Percentiles rank a stretch among this genome's conserved stretches.
These are phyloP conservation scores for Ips nitidus DNA, from an alignment of 1,140 invertebrate species.

Conservation along the genomic window DNA sequence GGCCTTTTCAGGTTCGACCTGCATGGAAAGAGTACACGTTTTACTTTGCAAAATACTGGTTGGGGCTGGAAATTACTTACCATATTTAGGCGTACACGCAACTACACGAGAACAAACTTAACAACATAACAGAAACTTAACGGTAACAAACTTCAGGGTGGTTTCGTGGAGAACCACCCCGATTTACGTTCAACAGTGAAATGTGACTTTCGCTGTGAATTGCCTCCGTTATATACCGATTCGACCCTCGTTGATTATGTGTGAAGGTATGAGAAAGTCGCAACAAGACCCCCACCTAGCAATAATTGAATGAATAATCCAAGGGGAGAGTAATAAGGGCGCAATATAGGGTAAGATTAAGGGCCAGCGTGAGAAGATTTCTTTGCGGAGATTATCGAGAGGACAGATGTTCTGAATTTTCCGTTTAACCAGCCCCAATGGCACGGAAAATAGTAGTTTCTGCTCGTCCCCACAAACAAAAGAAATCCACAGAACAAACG, in stretches of 20 bases:
- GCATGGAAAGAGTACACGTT: no score
- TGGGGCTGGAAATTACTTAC: no score
- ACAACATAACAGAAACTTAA: constrained; percentile 39
- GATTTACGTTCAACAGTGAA: neutral
- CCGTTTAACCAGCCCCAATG: neutral
- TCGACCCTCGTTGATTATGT: constrained; percentile 16
- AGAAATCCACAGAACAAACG: no score
- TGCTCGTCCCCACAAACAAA: no score
- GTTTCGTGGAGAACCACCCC: constrained; percentile 4
- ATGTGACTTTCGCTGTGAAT: neutral
- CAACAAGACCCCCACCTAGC: constrained; percentile 15
- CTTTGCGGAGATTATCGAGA: neutral
- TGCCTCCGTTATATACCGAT: constrained; percentile 21
- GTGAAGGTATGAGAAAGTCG: constrained; percentile 29
- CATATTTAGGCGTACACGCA: no score
- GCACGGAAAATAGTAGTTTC: no score
- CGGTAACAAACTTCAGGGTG: constrained; percentile 20
- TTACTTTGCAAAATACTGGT: no score
- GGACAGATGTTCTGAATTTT: constrained; percentile 11
- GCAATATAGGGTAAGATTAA: neutral
- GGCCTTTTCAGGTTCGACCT: no score
- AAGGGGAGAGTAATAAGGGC: neutral
- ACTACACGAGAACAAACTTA: neutral
- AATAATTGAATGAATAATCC: constrained; percentile 23
- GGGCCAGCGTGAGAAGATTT: constrained; percentile 28